Evolutionary conservation across 2,113 vertebrate genomes (phyloP).

Genomic region (Procavia capensis): DNA sequence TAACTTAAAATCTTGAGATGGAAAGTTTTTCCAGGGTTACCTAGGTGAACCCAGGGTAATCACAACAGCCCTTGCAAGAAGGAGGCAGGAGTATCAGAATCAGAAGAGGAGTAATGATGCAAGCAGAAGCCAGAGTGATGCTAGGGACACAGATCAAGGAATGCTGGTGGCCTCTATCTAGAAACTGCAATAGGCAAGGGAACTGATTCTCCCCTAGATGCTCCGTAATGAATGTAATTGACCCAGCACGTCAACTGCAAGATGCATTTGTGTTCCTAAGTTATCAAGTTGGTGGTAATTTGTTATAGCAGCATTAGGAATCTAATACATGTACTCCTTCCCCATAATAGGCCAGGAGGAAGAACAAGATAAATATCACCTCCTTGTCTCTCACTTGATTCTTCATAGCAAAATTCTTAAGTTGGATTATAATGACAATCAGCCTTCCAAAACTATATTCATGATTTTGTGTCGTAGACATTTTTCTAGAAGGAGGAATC

Average conservation of each 20-base stretch:
- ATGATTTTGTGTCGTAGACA: neutral
- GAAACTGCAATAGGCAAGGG: neutral
- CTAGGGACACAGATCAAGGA: neutral
- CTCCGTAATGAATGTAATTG: neutral
- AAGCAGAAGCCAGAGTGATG: neutral
- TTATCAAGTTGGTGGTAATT: neutral
- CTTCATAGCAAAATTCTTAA: neutral
- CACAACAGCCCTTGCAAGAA: neutral
- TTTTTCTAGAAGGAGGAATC: conserved; percentile 37
- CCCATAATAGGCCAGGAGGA: neutral
- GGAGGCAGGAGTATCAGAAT: neutral
- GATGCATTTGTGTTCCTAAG: neutral
- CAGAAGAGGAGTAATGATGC: neutral
- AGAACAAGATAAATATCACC: neutral
- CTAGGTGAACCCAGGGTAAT: neutral
- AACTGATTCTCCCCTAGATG: neutral
- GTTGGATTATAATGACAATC: neutral
- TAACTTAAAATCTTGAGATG: neutral
- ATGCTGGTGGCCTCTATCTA: neutral
- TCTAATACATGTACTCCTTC: neutral
- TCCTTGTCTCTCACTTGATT: neutral
- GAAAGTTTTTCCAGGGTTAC: neutral
- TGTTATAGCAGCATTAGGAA: neutral
- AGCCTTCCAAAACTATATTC: conserved; percentile 21
- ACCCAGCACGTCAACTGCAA: neutral